These are phyloP conservation scores for Drosophila obscura DNA, from an alignment of 1,140 invertebrate species.

Conservation along the genomic window DNA sequence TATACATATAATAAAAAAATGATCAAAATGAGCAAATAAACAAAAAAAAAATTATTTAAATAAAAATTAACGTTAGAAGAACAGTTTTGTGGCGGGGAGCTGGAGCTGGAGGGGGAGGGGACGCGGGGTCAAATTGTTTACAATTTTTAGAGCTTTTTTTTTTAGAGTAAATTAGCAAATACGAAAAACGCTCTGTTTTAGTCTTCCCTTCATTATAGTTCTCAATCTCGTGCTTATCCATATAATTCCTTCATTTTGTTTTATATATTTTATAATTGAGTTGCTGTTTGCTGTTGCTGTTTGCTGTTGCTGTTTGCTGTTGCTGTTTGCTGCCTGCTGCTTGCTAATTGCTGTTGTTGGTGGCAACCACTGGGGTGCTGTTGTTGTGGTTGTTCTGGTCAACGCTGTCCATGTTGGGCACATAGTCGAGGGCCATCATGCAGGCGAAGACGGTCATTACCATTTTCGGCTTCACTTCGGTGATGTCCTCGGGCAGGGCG, in stretches of 20 bases:
- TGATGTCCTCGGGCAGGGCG: constrained; percentile 99
- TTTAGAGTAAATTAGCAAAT: constrained; percentile 28
- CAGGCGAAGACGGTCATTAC: constrained; percentile 99
- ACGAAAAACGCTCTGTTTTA: constrained; percentile 20
- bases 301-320: constrained; percentile 23
- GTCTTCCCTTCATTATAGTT: constrained; percentile 7
- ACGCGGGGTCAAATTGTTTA: constrained; percentile 6
- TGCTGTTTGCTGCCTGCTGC: constrained; percentile 45
- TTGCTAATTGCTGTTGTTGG: constrained; percentile 65
- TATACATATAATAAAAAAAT: constrained; percentile 37
- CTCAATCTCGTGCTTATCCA: constrained; percentile 27
- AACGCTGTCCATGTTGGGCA: constrained; percentile 91
- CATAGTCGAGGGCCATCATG: constrained; percentile 98
- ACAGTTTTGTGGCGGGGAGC: constrained; percentile 4
- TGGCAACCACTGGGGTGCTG: constrained; percentile 16
- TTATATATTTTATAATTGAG: constrained; percentile 27
- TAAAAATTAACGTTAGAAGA: constrained; percentile 3
- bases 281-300: constrained; percentile 2
- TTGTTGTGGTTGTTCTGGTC: constrained; percentile 82
- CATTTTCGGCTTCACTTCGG: constrained; percentile 99
- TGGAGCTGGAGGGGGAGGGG: constrained; percentile 1
- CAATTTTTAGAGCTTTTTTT: neutral
- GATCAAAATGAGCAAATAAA: constrained; percentile 31
- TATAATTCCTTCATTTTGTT: constrained; percentile 1
- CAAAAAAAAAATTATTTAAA: neutral